phyloP scores from a whole-genome alignment of 2,113 vertebrate species.

The Forbesichthys agassizii region DNA sequence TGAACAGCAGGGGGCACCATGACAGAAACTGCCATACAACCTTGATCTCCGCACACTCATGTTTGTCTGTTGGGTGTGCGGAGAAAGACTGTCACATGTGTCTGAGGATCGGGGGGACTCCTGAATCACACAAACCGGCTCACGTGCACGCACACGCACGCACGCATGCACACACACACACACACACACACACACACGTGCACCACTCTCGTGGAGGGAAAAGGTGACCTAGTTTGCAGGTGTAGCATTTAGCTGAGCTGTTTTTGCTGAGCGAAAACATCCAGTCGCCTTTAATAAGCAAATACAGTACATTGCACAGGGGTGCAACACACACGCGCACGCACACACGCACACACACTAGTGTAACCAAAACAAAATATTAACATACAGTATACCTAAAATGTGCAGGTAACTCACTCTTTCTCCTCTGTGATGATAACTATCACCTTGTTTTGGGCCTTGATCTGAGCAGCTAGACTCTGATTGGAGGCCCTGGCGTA shows the following conservation, averaged over 20 bases:
- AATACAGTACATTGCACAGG: background rate
- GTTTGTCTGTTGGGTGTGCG: constrained; percentile 19
- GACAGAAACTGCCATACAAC: background rate
- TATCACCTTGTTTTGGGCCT: constrained; percentile 61
- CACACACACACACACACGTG: background rate
- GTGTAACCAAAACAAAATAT: background rate
- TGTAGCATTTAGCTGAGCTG: constrained; percentile 17
- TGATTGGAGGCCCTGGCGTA: constrained; percentile 49
- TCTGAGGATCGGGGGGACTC: background rate
- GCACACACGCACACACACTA: background rate
- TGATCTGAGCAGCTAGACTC: constrained; percentile 57
- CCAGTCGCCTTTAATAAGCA: constrained; percentile 8
- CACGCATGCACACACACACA: constrained; percentile 5
- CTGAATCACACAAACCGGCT: background rate
- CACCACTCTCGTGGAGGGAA: constrained; percentile 5
- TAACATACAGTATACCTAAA: background rate
- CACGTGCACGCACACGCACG: background rate
- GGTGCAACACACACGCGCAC: constrained; percentile 3
- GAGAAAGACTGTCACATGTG: background rate
- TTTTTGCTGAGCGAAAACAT: background rate
- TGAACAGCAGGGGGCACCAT: too few relatives aligned
- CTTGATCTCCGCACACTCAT: constrained; percentile 9
- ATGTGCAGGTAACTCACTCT: constrained; percentile 49
- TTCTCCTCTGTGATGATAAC: constrained; percentile 60
- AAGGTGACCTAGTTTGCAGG: constrained; percentile 28